These are phyloP conservation scores for Catocala sponsa DNA, from an alignment of 2,888 invertebrate genomes.

Conservation along the genomic window DNA sequence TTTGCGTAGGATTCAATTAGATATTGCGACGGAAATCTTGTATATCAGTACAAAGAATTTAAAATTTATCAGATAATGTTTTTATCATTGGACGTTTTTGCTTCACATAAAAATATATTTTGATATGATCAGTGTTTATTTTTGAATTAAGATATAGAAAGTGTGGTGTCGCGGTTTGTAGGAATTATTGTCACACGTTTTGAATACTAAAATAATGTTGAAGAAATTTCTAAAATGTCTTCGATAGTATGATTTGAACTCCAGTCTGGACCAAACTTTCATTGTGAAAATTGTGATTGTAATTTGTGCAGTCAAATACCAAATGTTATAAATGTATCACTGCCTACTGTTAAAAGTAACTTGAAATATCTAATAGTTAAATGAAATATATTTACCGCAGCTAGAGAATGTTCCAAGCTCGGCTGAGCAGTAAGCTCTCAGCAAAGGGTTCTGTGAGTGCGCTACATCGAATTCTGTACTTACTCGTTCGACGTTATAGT, in stretches of 20 bases:
- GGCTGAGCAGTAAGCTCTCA: slow-evolving; percentile 5
- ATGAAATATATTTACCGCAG: slow-evolving; percentile 49
- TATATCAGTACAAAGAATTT: slow-evolving; percentile 86
- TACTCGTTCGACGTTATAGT: slow-evolving; percentile 14
- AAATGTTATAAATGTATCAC: slow-evolving; percentile 61
- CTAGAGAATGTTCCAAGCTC: slow-evolving; percentile 23
- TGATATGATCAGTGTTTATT: slow-evolving; percentile 77
- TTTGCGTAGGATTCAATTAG: slow-evolving; percentile 67
- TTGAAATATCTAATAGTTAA: slow-evolving; percentile 59
- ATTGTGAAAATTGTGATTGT: slow-evolving; percentile 50
- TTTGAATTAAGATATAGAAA: slow-evolving; percentile 60
- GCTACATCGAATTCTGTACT: slow-evolving; percentile 50
- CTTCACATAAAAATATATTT: slow-evolving; percentile 78
- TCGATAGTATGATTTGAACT: slow-evolving; percentile 45
- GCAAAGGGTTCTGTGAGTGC: slow-evolving; percentile 30
- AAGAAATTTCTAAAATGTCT: slow-evolving; percentile 54
- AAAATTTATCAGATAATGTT: slow-evolving; percentile 59
- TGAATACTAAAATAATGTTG: slow-evolving; percentile 41
- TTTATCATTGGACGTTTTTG: slow-evolving; percentile 68
- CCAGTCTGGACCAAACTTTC: slow-evolving; percentile 73
- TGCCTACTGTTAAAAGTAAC: slow-evolving; percentile 58
- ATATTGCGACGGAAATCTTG: slow-evolving; percentile 73
- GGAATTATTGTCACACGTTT: slow-evolving; percentile 51
- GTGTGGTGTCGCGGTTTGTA: slow-evolving; percentile 51
- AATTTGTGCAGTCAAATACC: slow-evolving; percentile 56